Base-by-base conservation (phyloP, 1,140 invertebrate species). In the Sogatella furcifera region DNA sequence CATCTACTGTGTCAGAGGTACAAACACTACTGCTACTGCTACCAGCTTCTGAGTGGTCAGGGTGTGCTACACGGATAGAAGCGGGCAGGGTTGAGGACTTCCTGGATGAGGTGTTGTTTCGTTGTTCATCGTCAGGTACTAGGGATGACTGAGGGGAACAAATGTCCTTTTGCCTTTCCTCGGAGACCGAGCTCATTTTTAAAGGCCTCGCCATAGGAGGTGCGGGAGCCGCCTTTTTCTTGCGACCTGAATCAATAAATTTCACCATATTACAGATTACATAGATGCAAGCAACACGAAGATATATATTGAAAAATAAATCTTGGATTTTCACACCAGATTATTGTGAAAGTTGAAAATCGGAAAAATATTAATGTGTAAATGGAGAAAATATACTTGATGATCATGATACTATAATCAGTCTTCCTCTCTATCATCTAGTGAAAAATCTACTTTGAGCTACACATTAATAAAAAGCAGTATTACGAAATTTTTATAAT, bases 141-240 rank as follows among this genome's bases (percentile, higher is more conserved):
- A 34, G 49, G 21, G 60, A 34, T 2, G 54, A 53, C 5, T 53
- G 44, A 10, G 52, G 55, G 46, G 52, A 43, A 31, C 60, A 58
- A 2, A 64, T 52, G 55, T 42, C 57, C 43, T 41, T 55, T 63
- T 54, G 60, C 34, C 61, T 56, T 55, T 65, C 67, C 55, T 62
- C 60, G 4, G 60, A 52, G 17, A 62, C 53, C 19, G 53, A 60
- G 8, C 60, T 28, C 42, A 55, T 60, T 38, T 53, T 59, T n/a
- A 44, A 11, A 15, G 57, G 55, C 34, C 34, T 38, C 5, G 34
- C 34, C 34, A 38, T 38, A 11, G 68, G 68, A 24, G 65, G 66
- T n/a, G 61, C 46, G n/a, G 68, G 66, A 15, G 68, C 63, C 6
- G 65, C 56, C 49, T 68, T 69, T 57, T 69, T 69, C 54, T 69